Evolutionary conservation across 2,888 invertebrate species (phyloP).

Genomic region (Dusona sp.): DNA sequence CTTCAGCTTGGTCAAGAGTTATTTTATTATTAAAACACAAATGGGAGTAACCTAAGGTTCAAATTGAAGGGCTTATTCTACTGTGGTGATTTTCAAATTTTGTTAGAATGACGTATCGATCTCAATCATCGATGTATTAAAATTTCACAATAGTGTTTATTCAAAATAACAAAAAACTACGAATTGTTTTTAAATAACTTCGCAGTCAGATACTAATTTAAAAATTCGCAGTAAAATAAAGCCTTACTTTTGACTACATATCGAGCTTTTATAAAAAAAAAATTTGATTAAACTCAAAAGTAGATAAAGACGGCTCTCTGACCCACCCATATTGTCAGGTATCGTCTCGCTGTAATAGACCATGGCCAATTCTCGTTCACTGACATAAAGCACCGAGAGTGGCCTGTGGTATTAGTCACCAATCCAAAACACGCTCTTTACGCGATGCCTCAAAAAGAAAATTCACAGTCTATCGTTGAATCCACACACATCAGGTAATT

Average conservation of each 20-base stretch:
- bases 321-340: slow-evolving; percentile 85
- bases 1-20: too few relatives aligned
- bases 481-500: slow-evolving; percentile 92
- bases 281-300: slow-evolving; percentile 21
- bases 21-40: too few relatives aligned
- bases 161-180: not conserved
- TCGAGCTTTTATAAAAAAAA: not conserved
- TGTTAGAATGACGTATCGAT: not conserved
- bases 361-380: slow-evolving; percentile 95
- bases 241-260: not conserved
- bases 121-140: not conserved
- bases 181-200: not conserved
- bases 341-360: slow-evolving; percentile 93
- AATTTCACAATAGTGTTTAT: not conserved
- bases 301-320: slow-evolving; percentile 65
- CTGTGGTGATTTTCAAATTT: not conserved
- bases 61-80: not conserved
- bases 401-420: slow-evolving; percentile 94
- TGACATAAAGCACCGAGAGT: slow-evolving; percentile 90
- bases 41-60: not conserved
- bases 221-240: not conserved
- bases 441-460: slow-evolving; percentile 90
- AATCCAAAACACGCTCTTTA: slow-evolving; percentile 95
- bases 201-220: not conserved
- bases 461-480: slow-evolving; percentile 87